These are phyloP conservation scores for Lamprologus callipterus DNA, from an alignment of 2,113 vertebrate genomes.

Conservation along the genomic window DNA sequence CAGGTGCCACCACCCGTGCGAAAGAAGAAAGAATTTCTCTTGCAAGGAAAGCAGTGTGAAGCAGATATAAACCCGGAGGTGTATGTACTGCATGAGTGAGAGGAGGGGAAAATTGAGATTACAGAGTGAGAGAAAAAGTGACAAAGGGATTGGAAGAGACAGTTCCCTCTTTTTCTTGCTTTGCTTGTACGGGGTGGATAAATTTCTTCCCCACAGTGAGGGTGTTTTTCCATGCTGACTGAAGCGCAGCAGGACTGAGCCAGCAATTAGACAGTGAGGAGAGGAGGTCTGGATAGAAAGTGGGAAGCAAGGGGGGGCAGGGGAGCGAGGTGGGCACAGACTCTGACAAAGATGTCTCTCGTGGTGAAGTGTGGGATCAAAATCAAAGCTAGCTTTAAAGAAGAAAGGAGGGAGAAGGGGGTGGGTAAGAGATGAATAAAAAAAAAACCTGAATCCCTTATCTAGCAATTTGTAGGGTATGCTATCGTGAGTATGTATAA, in stretches of 20 bases:
- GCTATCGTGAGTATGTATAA: constrained; percentile 46
- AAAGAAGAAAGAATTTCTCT: not conserved
- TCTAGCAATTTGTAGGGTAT: constrained; percentile 47
- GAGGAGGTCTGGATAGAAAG: constrained; percentile 5
- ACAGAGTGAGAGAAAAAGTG: constrained; percentile 5
- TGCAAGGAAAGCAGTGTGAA: not conserved
- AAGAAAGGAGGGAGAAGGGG: constrained; percentile 15
- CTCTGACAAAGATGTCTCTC: constrained; percentile 43
- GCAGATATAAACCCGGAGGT: not conserved
- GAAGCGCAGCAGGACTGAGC: constrained; percentile 57
- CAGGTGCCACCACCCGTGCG: not conserved
- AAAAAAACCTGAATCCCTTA: constrained; percentile 26
- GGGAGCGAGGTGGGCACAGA: constrained; percentile 3
- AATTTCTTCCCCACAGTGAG: constrained; percentile 42
- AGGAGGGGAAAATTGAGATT: constrained; percentile 16
- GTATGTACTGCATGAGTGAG: not conserved
- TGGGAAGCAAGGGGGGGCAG: not conserved
- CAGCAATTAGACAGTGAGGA: constrained; percentile 54
- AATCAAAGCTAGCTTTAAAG: constrained; percentile 43
- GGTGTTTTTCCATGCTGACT: constrained; percentile 57
- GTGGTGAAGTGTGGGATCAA: constrained; percentile 47
- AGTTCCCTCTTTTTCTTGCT: constrained; percentile 22
- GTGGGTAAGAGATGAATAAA: constrained; percentile 17
- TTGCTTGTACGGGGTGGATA: constrained; percentile 48
- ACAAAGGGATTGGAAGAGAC: constrained; percentile 22